These are phyloP conservation scores for Rousettus madagascariensis DNA, from an alignment of 2,797 vertebrate genomes.

Conservation along the genomic window DNA sequence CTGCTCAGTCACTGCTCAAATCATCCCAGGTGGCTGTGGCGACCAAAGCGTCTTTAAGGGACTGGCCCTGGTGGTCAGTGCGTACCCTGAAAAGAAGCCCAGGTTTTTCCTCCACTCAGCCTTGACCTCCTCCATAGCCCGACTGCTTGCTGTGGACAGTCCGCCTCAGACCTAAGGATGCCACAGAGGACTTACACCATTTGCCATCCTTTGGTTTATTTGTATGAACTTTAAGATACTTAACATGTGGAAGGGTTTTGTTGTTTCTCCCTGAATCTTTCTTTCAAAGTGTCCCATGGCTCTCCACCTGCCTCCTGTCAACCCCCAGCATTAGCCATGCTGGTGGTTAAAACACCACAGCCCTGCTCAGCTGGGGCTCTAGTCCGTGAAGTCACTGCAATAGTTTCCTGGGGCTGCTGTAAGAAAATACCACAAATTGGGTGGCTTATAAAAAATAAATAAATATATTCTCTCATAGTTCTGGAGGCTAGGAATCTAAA, in stretches of 20 bases:
- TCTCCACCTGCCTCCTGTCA: background rate
- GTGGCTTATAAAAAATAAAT: background rate
- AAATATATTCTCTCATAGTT: background rate
- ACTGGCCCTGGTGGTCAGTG: too few relatives aligned
- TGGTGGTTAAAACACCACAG: background rate
- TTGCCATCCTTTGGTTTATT: background rate
- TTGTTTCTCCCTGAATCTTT: background rate
- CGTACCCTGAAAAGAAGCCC: background rate
- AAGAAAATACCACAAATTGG: background rate
- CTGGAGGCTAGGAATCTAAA: background rate
- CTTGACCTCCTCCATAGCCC: fast-evolving
- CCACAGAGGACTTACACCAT: background rate
- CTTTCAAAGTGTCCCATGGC: background rate
- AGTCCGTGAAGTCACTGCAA: background rate
- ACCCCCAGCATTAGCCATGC: background rate
- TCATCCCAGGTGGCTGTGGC: background rate
- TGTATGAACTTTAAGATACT: background rate
- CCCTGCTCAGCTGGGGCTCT: background rate
- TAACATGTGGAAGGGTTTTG: background rate
- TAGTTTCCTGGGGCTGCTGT: background rate
- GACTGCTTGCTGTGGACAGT: background rate
- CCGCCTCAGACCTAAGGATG: background rate
- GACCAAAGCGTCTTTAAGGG: background rate
- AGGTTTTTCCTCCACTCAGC: background rate
- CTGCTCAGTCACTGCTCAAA: background rate